Evolutionary conservation across 2,113 vertebrate species (phyloP), one percentile per base, ranked within the genome.

Genomic region (Orthonyx spaldingii): DNA sequence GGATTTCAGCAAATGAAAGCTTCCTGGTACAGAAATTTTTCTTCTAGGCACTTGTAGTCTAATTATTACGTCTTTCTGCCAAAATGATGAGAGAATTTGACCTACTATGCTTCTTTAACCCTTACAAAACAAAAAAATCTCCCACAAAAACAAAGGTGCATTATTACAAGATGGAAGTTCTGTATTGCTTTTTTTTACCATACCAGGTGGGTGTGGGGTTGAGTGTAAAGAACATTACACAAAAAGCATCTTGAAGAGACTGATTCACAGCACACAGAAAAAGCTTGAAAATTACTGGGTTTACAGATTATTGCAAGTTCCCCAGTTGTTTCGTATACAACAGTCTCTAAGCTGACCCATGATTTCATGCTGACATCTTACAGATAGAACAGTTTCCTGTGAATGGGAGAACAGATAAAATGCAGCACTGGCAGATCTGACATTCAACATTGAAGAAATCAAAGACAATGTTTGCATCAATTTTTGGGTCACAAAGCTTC

Each of bases 121-220:
- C 10, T 68, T 84, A 60, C 16, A 68, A 46, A 89, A 78, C 11
- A n/a, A 70, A 69, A 84, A 87, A 44, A 16, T 10, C 4, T 68
- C 16, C n/a, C 15, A 44, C 9, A 75, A 55, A 75, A 79, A 37
- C 22, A 75, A 59, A 89, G 7, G 3, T 2, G 1, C 2, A 14
- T 42, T 79, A 32, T n/a, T 42, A 87, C 35, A 84, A 77, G 16
- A 41, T 14, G 4, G 16, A 77, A 61, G 11, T 27, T 57, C 42
- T 59, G 3, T 52, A n/a, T 19, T 65, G 23, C 3, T 28, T 55
- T 11, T 53, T 84, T 72, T 70, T 74, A 64, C 7, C 10, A 5
- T 66, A 55, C 2, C 7, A 39, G 2, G 9, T 53, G 8, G 0
- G 2, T 7, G 0, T 68, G 8, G 26, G 21, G 35, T 44, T 50